phyloP scores from a whole-genome alignment of 2,888 invertebrate species.

The Emmelina monodactyla region DNA sequence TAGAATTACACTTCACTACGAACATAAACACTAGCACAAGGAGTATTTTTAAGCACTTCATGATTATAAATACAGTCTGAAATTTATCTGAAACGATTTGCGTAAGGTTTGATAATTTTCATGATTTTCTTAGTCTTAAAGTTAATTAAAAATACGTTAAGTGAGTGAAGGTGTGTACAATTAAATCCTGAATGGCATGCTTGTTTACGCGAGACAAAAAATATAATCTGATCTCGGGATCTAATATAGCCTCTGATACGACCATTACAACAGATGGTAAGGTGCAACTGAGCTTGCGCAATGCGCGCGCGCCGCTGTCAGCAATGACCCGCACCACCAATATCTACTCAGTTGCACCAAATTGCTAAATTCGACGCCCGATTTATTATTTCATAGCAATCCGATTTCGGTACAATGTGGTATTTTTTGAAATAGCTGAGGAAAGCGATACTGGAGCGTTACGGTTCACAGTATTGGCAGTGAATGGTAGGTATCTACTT shows the following conservation, averaged over 20 bases:
- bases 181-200: not conserved
- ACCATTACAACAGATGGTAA: constrained; percentile 60
- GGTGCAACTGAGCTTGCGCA: constrained; percentile 39
- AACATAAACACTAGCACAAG: constrained; percentile 31
- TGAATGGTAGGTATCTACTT: no score
- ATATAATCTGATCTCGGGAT: constrained; percentile 21
- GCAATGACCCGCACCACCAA: constrained; percentile 25
- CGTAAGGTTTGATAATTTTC: no score
- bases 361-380: constrained; percentile 47
- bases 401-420: no score
- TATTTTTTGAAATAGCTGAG: no score
- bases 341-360: constrained; percentile 33
- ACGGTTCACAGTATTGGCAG: no score
- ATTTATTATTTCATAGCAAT: constrained; percentile 42
- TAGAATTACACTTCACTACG: constrained; percentile 37
- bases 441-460: no score
- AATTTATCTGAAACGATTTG: no score
- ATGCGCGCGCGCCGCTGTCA: constrained; percentile 30
- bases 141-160: no score
- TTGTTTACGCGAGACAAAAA: not conserved
- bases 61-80: constrained; percentile 21
- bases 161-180: no score
- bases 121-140: no score
- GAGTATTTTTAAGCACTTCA: constrained; percentile 31
- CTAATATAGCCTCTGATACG: constrained; percentile 61